Conservation (phyloP, 1,140 invertebrate species). For the Holcopasites calliopsidis region DNA sequence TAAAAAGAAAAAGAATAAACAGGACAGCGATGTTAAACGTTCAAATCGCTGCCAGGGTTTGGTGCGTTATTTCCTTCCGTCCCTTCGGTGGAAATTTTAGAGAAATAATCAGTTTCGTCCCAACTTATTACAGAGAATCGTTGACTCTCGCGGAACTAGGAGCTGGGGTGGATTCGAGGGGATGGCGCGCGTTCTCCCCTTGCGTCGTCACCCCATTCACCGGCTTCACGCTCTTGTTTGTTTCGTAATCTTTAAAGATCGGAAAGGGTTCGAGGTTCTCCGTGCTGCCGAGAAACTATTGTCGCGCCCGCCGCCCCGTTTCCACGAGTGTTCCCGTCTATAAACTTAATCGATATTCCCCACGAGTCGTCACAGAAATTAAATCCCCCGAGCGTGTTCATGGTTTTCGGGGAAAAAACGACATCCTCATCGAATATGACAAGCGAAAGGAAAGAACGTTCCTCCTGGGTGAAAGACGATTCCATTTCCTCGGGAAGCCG, state of each 20-base stretch:
- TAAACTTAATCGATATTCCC: neutral
- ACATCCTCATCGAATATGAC: neutral
- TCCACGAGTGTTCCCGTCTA: too few relatives aligned
- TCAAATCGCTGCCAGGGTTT: too few relatives aligned
- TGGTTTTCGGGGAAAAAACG: too few relatives aligned
- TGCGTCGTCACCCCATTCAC: slow-evolving; percentile 77
- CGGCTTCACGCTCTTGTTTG: slow-evolving; percentile 76
- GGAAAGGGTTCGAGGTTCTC: slow-evolving; percentile 72
- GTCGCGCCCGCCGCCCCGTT: slow-evolving; percentile 37
- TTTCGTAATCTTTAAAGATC: slow-evolving; percentile 81
- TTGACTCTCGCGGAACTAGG: slow-evolving; percentile 56
- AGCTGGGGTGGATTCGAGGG: slow-evolving; percentile 55
- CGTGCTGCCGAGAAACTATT: slow-evolving; percentile 67
- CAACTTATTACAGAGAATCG: slow-evolving; percentile 36
- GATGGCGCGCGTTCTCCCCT: slow-evolving; percentile 53
- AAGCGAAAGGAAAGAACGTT: too few relatives aligned
- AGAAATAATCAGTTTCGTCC: slow-evolving; percentile 30
- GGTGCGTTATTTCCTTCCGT: too few relatives aligned
- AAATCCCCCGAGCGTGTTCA: too few relatives aligned
- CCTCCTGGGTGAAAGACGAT: slow-evolving; percentile 51
- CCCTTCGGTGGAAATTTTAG: neutral
- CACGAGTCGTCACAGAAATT: too few relatives aligned
- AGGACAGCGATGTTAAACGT: too few relatives aligned
- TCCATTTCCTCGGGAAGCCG: slow-evolving; percentile 56
- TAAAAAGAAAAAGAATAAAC: too few relatives aligned